A percentile compares a stretch with the other conserved stretches of the same genome.
Conservation (phyloP, 2,113 vertebrate genomes). For the Odontophorus gujanensis region DNA sequence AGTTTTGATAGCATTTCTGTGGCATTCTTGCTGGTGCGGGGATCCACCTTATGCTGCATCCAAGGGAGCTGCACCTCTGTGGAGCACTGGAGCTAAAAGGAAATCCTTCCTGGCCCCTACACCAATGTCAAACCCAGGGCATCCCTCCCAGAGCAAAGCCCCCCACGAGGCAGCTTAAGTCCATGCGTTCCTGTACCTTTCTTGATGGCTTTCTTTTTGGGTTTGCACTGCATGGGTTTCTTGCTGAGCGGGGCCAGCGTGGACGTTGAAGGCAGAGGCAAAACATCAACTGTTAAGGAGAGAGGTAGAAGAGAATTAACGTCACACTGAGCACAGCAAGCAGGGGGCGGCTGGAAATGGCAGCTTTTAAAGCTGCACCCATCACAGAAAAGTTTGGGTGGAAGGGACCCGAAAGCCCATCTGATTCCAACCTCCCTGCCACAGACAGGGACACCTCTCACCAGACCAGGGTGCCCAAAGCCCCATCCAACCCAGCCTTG, state of each 20-base stretch:
- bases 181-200: not conserved
- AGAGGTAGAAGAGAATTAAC: not conserved
- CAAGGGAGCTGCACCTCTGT: not conserved
- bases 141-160: not conserved
- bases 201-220: not conserved
- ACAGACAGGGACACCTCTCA: not conserved
- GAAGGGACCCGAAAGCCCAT: not conserved
- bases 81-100: not conserved
- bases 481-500: not conserved
- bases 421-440: not conserved
- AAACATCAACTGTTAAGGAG: not conserved
- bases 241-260: not conserved
- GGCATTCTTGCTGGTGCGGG: not conserved
- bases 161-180: not conserved
- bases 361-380: not conserved
- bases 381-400: not conserved
- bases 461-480: not conserved
- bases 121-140: not conserved
- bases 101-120: not conserved
- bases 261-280: not conserved
- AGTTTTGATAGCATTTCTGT: rapidly evolving
- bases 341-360: not conserved
- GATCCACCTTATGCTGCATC: not conserved
- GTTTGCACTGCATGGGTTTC: rapidly evolving
- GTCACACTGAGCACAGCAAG: not conserved